Conservation (phyloP, 2,113 vertebrate genomes). For the Pelobates fuscus region DNA sequence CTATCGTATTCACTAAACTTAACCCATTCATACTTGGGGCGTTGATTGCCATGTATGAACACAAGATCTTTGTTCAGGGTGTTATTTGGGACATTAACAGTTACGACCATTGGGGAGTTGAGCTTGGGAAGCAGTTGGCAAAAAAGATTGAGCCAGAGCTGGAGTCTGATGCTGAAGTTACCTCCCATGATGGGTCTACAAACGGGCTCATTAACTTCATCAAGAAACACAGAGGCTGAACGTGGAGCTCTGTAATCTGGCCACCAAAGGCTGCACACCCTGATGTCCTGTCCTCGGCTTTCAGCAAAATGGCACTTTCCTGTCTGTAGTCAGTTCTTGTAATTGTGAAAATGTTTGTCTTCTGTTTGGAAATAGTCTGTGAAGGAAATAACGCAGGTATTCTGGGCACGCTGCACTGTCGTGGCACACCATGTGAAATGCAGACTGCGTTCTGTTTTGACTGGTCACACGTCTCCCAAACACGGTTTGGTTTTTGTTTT, state of each 20-base stretch:
- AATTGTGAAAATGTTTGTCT: constrained; percentile 54
- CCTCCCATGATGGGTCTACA: constrained; percentile 91
- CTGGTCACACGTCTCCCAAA: too few relatives aligned
- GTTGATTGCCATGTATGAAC: constrained; percentile 94
- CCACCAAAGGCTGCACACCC: constrained; percentile 36
- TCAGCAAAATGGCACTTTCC: constrained; percentile 65
- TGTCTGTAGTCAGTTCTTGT: constrained; percentile 61
- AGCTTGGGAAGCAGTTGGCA: constrained; percentile 94
- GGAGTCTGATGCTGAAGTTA: constrained; percentile 70
- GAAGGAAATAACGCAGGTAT: too few relatives aligned
- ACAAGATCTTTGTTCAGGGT: constrained; percentile 98
- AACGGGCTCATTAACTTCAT: constrained; percentile 95
- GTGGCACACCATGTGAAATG: too few relatives aligned
- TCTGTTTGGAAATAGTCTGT: too few relatives aligned
- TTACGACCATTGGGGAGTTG: constrained; percentile 98
- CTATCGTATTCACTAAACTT: constrained; percentile 89
- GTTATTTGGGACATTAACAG: constrained; percentile 97
- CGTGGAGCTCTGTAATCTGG: neutral
- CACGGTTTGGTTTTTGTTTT: too few relatives aligned
- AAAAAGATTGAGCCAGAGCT: constrained; percentile 96
- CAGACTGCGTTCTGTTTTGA: too few relatives aligned
- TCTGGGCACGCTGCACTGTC: too few relatives aligned
- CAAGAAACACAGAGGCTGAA: constrained; percentile 84
- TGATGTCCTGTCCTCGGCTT: constrained; percentile 57
- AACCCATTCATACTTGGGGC: constrained; percentile 86